phyloP scores from a whole-genome alignment of 2,113 vertebrate species.

The Anhinga anhinga region DNA sequence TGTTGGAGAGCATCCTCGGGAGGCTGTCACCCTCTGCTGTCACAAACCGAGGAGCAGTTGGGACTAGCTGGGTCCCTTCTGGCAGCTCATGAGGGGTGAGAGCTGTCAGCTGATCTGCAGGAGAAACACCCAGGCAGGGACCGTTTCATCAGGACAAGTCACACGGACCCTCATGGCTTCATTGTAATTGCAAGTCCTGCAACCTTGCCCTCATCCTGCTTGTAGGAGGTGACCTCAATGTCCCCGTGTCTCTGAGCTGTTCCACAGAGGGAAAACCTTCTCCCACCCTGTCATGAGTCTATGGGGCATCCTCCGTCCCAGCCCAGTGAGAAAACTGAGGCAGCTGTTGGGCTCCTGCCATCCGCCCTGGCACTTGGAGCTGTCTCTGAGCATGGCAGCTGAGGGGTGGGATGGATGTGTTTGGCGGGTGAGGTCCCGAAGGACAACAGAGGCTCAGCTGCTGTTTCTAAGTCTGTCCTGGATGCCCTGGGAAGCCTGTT shows the following conservation, averaged over 20 bases:
- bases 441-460: slow-evolving; percentile 41
- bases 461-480: slow-evolving; percentile 49
- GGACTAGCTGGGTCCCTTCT: background rate
- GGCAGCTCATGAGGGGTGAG: background rate
- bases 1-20: background rate
- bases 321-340: background rate
- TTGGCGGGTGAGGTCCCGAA: background rate
- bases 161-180: rapidly evolving
- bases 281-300: background rate
- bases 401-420: background rate
- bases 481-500: slow-evolving; percentile 1
- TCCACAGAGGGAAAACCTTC: background rate
- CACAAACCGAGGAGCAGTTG: background rate
- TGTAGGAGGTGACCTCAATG: background rate
- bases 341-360: background rate
- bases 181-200: background rate
- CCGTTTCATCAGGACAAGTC: background rate
- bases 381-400: background rate
- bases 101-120: background rate
- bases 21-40: background rate
- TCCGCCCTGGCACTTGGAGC: background rate
- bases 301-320: background rate
- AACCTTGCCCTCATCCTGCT: background rate
- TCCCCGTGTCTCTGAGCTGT: background rate
- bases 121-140: background rate